Evolutionary conservation across 1,140 invertebrate species (phyloP).

Genomic region (Tetramorium simillimum): DNA sequence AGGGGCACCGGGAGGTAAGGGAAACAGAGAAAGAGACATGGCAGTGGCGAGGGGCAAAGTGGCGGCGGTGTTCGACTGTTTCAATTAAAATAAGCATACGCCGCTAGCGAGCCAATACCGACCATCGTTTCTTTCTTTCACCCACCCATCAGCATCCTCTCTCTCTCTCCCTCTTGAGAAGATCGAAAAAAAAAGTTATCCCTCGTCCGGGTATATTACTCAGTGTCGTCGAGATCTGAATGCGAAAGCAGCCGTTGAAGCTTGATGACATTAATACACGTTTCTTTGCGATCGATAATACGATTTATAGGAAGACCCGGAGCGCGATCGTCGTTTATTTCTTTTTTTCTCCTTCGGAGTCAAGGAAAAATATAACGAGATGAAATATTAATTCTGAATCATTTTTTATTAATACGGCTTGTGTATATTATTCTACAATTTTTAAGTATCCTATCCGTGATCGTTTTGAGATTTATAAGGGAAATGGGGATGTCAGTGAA

Average conservation of each 20-base stretch:
- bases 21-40: slow-evolving; percentile 36
- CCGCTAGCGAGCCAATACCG: slow-evolving; percentile 76
- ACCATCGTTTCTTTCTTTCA: slow-evolving; percentile 58
- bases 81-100: slow-evolving; percentile 86
- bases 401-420: neutral
- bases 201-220: slow-evolving; percentile 81
- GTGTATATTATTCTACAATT: neutral
- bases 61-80: slow-evolving; percentile 80
- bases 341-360: neutral
- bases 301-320: slow-evolving; percentile 29
- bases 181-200: slow-evolving; percentile 72
- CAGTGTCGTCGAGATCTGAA: slow-evolving; percentile 82
- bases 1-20: neutral
- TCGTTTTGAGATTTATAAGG: slow-evolving; percentile 51
- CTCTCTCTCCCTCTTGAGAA: slow-evolving; percentile 39
- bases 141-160: slow-evolving; percentile 41
- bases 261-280: slow-evolving; percentile 69
- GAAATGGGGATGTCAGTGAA: slow-evolving; percentile 38
- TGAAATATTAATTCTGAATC: neutral
- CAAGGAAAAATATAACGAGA: neutral
- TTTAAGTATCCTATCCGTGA: neutral
- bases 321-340: neutral
- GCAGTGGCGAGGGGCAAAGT: slow-evolving; percentile 41
- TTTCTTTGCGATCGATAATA: neutral
- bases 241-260: slow-evolving; percentile 77